phyloP scores from a whole-genome alignment of 2,113 vertebrate genomes.

The Mionectes macconnelli region DNA sequence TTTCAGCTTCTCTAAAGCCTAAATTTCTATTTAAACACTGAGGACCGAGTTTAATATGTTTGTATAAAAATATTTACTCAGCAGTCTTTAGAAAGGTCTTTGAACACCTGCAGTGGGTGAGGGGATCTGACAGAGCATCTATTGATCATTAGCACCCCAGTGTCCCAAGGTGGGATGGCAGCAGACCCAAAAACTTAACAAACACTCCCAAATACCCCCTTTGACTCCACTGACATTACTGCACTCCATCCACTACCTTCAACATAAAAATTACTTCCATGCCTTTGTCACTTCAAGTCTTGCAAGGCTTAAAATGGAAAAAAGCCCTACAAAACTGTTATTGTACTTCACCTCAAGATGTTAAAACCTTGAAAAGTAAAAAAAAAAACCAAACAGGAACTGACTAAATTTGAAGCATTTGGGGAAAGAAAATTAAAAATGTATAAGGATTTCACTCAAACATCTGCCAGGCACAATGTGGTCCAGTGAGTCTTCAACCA shows the following conservation, averaged over 20 bases:
- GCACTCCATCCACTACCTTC: not conserved
- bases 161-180: not conserved
- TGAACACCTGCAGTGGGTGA: not conserved
- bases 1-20: not conserved
- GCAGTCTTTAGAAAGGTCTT: not conserved
- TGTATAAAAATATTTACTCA: constrained; percentile 3
- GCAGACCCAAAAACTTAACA: not conserved
- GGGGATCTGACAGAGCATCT: not conserved
- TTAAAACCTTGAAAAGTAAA: not conserved
- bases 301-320: not conserved
- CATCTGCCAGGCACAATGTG: not conserved
- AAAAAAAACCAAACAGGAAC: not conserved
- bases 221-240: not conserved
- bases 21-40: not conserved
- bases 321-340: not conserved
- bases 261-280: not conserved
- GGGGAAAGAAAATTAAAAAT: not conserved
- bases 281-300: not conserved
- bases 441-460: not conserved
- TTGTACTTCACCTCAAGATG: not conserved
- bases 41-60: not conserved
- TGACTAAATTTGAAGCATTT: not conserved
- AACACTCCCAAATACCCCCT: not conserved
- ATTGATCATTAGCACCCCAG: fast-evolving
- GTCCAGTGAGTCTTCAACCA: not conserved